Percentiles rank a stretch among this genome's conserved stretches.
Evolutionary conservation across 2,888 invertebrate genomes (phyloP).

Genomic region (Rhyacophila evoluta): DNA sequence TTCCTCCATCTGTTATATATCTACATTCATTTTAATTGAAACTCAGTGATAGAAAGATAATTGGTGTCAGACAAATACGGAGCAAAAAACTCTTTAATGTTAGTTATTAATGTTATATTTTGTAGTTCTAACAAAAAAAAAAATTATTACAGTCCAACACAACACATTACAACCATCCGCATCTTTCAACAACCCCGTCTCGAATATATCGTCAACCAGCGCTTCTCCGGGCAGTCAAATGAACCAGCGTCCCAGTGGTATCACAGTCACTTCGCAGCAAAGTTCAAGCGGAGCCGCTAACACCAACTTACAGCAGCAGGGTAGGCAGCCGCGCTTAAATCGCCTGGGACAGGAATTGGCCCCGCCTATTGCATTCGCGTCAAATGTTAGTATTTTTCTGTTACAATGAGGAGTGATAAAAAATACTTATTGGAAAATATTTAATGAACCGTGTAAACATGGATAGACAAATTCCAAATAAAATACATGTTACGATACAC

Average conservation of each 20-base stretch:
- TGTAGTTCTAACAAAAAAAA: too few relatives aligned
- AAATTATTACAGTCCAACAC: neutral
- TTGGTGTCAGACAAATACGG: too few relatives aligned
- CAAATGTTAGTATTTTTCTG: neutral
- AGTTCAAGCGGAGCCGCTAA: neutral
- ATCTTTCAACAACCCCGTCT: constrained; percentile 21
- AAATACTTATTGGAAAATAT: too few relatives aligned
- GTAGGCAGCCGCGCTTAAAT: neutral
- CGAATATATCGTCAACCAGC: constrained; percentile 44
- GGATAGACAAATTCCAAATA: too few relatives aligned
- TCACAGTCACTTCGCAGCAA: neutral
- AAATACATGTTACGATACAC: too few relatives aligned
- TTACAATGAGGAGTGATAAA: too few relatives aligned
- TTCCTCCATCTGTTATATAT: too few relatives aligned
- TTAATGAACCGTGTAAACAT: too few relatives aligned
- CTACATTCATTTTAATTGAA: too few relatives aligned
- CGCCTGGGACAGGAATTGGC: neutral
- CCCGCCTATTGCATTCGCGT: neutral
- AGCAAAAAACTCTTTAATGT: too few relatives aligned
- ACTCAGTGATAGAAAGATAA: too few relatives aligned
- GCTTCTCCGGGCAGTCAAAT: neutral
- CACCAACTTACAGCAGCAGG: neutral
- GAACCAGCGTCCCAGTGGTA: neutral
- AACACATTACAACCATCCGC: neutral
- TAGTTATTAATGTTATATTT: too few relatives aligned